Evolutionary conservation across 2,797 vertebrate genomes (phyloP), one percentile per base, ranked within the genome.

Genomic region (Borostomias antarcticus): DNA sequence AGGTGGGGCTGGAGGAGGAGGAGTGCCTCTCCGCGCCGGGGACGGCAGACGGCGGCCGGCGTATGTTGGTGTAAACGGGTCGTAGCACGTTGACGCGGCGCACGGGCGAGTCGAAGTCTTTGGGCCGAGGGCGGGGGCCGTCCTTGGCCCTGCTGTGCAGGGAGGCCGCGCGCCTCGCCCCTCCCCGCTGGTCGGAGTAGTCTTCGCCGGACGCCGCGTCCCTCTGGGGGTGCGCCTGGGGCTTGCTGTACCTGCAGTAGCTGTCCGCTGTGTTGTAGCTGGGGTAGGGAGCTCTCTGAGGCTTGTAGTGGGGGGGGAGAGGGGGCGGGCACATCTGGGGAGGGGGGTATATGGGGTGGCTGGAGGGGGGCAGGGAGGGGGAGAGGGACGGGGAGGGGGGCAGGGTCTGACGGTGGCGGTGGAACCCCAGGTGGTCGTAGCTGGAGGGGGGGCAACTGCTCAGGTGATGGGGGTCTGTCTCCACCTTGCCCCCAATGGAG

Each of bases 381-480:
- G 91, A 94, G 56, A 88, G 93, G 66, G 88, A 94, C 1, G 85
- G 94, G 73, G 80, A 92, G 50, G 91, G 86, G 68, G 89, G 92
- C 17, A 93, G 77, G 70, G 89, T 83, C 74, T 88, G 92, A 85
- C 91, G 88, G 70, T 93, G 88, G 21, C 93, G 91, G 79, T 91
- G 90, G 68, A 94, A 86, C 30, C 92, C 91, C 40, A 94, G 80
- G 80, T 93, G 93, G 70, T 94, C 92, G 63, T 93, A 94, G 62
- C 91, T 90, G 70, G 92, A 91, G 7, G 86, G 67, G 1, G 85
- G 88, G 86, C 87, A 89, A 88, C 88, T 87, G 90, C 83, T 86
- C 87, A 90, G 91, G 80, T 93, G 85, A 77, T 91, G 89, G 40
- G 93, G 93, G 77, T 95, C 94, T 32, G 91, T 93, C 77, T 94